phyloP scores from a whole-genome alignment of 2,888 invertebrate genomes.

The Parelbella ahira region DNA sequence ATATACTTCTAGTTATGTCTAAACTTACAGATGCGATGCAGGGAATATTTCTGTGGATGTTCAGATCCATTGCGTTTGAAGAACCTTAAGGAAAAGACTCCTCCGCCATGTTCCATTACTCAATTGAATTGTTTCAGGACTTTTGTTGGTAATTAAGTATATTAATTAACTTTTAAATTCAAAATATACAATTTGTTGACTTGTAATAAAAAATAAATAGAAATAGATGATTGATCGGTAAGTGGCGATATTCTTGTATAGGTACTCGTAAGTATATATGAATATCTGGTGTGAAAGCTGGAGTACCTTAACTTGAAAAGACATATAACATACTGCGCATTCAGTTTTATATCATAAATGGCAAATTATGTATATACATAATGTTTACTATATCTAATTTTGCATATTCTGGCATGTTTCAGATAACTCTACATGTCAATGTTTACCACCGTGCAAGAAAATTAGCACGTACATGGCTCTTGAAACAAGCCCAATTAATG shows the following conservation, averaged over 20 bases:
- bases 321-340: too few species aligned
- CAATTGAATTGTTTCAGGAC: constrained; percentile 36
- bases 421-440: constrained; percentile 49
- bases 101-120: constrained; percentile 42
- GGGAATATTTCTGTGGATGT: constrained; percentile 55
- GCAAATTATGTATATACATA: too few species aligned
- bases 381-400: too few species aligned
- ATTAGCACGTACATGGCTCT: constrained; percentile 40
- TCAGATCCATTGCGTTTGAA: constrained; percentile 42
- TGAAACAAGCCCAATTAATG: constrained; percentile 41
- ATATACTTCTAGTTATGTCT: neutral
- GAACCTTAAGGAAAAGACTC: constrained; percentile 12
- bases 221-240: too few species aligned
- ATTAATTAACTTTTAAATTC: too few species aligned
- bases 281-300: neutral
- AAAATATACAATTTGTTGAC: too few species aligned
- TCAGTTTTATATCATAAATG: too few species aligned
- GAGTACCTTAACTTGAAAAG: too few species aligned
- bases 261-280: too few species aligned
- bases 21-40: constrained; percentile 47
- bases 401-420: too few species aligned
- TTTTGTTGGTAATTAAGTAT: constrained; percentile 11
- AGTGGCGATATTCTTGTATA: too few species aligned
- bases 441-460: constrained; percentile 53
- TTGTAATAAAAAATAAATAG: too few species aligned